Base-by-base conservation (phyloP, 2,113 vertebrate species). In the Polypterus bichir region DNA sequence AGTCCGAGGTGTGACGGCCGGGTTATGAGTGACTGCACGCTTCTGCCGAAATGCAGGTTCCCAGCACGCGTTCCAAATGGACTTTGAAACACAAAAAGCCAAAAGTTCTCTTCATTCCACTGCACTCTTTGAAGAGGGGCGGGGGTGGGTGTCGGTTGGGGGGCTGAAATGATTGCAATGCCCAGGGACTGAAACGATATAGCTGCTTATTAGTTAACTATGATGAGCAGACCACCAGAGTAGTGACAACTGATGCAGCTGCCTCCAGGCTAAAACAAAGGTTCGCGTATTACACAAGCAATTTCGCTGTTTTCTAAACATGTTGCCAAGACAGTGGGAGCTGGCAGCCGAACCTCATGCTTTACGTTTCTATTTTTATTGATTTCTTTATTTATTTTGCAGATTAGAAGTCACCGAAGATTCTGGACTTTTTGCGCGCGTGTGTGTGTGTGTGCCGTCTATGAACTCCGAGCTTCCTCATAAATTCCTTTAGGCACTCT, bases 251-350 rank as follows among this genome's bases (percentile, higher is more conserved):
- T 88, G 85, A 92, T 86, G 84, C 81, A 82, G 78, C 81, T 87
- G 88, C 89, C 93, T 88, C 83, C 73, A 69, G 89, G 90, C 86
- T 89, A 85, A 94, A 90, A 91, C 87, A 92, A 92, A 91, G 90
- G 88, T 93, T 94, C 94, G 94, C 87, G 91, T 93, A 94, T 94
- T 93, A 92, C 88, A 95, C 89, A 93, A 94, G 89, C 88, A 93
- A 93, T 93, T 94, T 91, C 79, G 92, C 88, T 93, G 91, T 91
- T 94, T 95, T 96, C 88, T 91, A 93, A 96, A 93, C 90, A 92
- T 86, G 88, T 91, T 93, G 92, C 93, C 94, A 93, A 91, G 93
- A 93, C 89, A 91, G 90, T 93, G 91, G 89, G 87, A 93, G 83
- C 74, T 93, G 91, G 92, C 91, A 92, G 85, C 79, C 80, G 27